A percentile compares a stretch with the other conserved stretches of the same genome.
These are phyloP conservation scores for Petrocephalus sullivani DNA, from an alignment of 2,797 vertebrate species.

Conservation along the genomic window DNA sequence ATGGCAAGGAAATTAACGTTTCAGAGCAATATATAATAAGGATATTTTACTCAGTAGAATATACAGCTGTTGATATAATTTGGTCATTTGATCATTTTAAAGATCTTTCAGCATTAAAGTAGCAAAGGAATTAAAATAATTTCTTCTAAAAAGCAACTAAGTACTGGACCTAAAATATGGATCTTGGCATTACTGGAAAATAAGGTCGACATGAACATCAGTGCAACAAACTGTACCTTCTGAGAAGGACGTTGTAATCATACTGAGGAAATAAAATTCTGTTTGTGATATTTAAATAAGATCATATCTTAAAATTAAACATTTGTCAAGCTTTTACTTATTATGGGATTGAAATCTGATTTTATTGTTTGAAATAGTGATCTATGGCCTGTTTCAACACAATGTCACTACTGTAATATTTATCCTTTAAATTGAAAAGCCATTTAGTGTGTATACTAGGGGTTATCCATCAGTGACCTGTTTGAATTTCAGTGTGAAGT, in stretches of 20 bases:
- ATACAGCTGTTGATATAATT: background rate
- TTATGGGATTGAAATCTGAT: no score
- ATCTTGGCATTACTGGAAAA: background rate
- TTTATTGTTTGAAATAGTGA: no score
- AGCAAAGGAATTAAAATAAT: background rate
- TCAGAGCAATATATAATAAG: background rate
- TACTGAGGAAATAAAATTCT: no score
- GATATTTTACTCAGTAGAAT: background rate
- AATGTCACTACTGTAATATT: no score
- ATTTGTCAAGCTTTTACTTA: no score
- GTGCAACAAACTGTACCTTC: background rate
- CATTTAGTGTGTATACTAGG: no score
- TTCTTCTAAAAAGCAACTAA: background rate
- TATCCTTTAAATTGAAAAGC: no score
- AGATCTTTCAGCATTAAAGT: background rate
- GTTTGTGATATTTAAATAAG: no score
- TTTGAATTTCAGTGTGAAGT: no score
- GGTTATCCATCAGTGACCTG: no score
- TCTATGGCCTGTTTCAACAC: no score
- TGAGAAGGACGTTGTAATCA: background rate
- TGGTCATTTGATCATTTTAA: background rate
- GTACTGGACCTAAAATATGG: background rate
- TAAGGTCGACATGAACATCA: background rate
- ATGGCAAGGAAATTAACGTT: background rate
- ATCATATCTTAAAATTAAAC: no score